phyloP scores from a whole-genome alignment of 2,113 vertebrate species.

The Shinisaurus crocodilurus region DNA sequence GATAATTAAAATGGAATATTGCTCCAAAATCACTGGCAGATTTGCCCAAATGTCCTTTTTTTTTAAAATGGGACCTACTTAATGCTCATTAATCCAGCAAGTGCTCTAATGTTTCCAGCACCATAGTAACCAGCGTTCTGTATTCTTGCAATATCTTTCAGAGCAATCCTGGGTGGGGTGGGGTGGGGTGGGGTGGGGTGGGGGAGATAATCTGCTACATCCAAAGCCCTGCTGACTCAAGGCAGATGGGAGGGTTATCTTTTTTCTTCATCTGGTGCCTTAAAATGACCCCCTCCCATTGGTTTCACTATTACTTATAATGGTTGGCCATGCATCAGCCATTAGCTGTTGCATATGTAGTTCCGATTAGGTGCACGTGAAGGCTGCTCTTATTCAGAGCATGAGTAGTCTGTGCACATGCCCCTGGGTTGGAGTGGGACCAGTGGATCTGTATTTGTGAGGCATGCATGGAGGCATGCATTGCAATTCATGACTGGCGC shows the following conservation, averaged over 20 bases:
- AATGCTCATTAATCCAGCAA: not conserved
- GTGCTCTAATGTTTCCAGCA: not conserved
- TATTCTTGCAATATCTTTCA: not conserved
- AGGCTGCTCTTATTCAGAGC: not conserved
- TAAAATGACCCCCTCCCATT: too few relatives aligned
- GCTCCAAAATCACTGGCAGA: not conserved
- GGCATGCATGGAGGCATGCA: not conserved
- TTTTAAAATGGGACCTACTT: not conserved
- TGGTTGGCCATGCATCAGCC: not conserved
- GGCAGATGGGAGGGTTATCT: not conserved
- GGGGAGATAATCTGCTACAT: not conserved
- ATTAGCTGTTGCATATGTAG: not conserved
- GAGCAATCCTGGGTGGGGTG: not conserved
- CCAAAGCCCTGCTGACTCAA: not conserved
- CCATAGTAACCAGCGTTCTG: not conserved
- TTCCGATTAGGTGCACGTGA: not conserved
- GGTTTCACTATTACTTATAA: not conserved
- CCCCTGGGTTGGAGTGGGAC: not conserved
- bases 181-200: not conserved
- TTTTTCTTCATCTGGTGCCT: not conserved
- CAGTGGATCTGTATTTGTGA: not conserved
- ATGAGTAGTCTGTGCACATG: not conserved
- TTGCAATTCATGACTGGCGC: not conserved
- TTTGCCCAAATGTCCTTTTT: not conserved
- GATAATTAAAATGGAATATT: not conserved